These are phyloP conservation scores for Nephila pilipes DNA, from an alignment of 1,140 invertebrate species.

Conservation along the genomic window DNA sequence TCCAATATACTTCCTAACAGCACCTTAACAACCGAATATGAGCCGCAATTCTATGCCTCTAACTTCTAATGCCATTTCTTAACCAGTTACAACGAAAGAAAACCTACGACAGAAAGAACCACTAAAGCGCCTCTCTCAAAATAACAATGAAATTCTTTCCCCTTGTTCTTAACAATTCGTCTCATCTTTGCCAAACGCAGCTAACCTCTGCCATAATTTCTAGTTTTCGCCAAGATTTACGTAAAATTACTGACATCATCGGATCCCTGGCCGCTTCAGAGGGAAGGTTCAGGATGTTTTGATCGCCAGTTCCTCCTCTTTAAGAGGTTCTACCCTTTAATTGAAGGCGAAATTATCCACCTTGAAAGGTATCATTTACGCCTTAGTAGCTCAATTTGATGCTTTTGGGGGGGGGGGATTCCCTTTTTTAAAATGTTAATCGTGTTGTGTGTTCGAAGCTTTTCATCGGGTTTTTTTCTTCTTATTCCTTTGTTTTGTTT, in stretches of 20 bases:
- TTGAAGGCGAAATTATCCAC: slow-evolving; percentile 4
- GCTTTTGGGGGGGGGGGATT: neutral
- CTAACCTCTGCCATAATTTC: neutral
- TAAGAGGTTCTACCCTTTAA: slow-evolving; percentile 6
- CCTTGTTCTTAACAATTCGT: neutral
- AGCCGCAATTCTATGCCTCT: no score
- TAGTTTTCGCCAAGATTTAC: neutral
- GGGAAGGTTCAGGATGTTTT: slow-evolving; percentile 8
- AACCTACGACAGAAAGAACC: neutral
- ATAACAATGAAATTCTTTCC: neutral
- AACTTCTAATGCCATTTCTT: no score
- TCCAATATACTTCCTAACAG: no score
- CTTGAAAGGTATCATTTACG: slow-evolving; percentile 2
- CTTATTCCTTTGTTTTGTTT: neutral
- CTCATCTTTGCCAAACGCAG: neutral
- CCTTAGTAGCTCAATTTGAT: neutral
- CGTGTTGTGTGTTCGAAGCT: neutral
- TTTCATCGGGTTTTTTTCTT: neutral
- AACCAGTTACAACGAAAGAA: no score
- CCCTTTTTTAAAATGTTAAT: neutral
- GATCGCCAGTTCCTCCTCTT: neutral
- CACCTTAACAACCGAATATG: no score
- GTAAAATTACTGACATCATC: neutral
- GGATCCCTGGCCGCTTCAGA: neutral
- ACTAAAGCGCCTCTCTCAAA: neutral